phyloP scores from a whole-genome alignment of 2,113 vertebrate genomes.

The Aplodontia rufa region DNA sequence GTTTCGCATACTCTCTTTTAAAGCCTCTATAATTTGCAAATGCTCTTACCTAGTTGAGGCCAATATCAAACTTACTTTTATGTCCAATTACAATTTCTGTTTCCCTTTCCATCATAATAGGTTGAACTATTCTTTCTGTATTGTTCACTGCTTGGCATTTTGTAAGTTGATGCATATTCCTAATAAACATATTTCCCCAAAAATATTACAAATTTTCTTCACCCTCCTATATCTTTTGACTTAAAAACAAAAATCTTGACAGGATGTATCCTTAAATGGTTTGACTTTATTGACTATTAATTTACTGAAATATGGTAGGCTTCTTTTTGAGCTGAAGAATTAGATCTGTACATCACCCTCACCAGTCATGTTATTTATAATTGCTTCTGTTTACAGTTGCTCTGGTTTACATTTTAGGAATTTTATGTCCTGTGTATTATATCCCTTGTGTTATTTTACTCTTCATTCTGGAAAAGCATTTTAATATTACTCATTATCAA shows the following conservation, averaged over 20 bases:
- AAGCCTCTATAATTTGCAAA: background rate
- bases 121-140: background rate
- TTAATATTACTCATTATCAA: background rate
- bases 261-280: background rate
- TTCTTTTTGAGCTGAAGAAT: background rate
- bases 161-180: background rate
- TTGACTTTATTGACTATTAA: background rate
- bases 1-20: too few species aligned
- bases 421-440: background rate
- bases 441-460: background rate
- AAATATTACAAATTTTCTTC: background rate
- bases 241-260: background rate
- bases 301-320: background rate
- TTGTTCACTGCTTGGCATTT: background rate
- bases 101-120: background rate
- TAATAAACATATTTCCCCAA: background rate
- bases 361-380: background rate
- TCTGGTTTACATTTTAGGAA: background rate
- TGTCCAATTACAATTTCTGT: background rate
- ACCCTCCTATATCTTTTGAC: background rate
- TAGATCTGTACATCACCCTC: background rate
- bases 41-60: background rate
- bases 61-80: background rate
- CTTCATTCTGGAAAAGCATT: background rate
- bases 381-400: background rate